Base-by-base conservation (phyloP, 2,888 invertebrate genomes). In the Junonia oenone region DNA sequence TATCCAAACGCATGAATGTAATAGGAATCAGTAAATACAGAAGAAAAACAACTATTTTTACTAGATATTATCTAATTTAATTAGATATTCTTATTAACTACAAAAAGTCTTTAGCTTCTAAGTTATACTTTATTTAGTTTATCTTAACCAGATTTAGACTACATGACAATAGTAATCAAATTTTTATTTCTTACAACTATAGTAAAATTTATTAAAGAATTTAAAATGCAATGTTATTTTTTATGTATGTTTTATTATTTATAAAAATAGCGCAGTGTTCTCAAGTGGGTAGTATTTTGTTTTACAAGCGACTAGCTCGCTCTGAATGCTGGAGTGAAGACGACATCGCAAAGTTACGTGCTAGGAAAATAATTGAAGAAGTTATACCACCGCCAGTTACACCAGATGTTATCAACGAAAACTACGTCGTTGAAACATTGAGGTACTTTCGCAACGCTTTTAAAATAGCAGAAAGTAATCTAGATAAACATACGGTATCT, bases 281-380 rank as follows among this genome's bases (percentile, higher is more conserved):
- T 60, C 79, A 76, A 70, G 77, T 75, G 33, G 89, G 89, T 43
- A 83, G 78, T 62, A 68, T 79, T 40, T 63, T 90, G 66, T 89
- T 88, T 67, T 68, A 71, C 57, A 74, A 75, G 51, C 73, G 63
- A 59, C 59, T 61, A 33, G 33, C 61, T 15, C 65, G 59, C 56
- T 50, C 59, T 11, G 71, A 74, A 19, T 90, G 88, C 61, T 90
- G 89, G 90, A 77, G 57, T 47, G 68, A 76, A 61, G 73, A 78
- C 40, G 87, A 89, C 3, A 63, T 87, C 35, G 73, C 78, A 1
- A 85, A 77, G 63, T 66, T 90, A 49, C 73, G 71, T 22, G 82
- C 84, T 46, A 76, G 89, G 6, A 76, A 69, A 64, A 63, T 75
- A 49, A 86, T 87, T 48, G 84, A 88, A 66, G 61, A 72, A 27